Conservation (phyloP, 2,888 invertebrate genomes). For the Hypomecis atomaria region DNA sequence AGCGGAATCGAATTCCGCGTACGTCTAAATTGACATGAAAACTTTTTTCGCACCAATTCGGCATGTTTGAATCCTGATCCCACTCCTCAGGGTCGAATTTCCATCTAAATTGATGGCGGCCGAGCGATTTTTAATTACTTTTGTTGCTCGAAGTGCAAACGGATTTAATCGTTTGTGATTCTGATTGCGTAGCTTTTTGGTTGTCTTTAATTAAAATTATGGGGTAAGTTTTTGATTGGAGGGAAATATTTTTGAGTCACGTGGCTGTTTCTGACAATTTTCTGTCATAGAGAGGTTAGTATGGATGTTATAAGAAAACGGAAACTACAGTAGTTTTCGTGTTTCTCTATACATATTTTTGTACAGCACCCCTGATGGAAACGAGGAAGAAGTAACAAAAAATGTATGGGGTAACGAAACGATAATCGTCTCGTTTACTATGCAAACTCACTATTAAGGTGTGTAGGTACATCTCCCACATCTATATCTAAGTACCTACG, state of each 20-base stretch:
- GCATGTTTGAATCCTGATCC: slow-evolving; percentile 34
- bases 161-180: slow-evolving; percentile 25
- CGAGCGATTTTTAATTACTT: slow-evolving; percentile 45
- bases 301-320: no score
- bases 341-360: no score
- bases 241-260: neutral
- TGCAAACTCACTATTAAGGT: no score
- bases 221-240: slow-evolving; percentile 19
- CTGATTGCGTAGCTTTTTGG: slow-evolving; percentile 13
- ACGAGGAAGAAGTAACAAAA: no score
- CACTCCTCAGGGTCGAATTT: slow-evolving; percentile 40
- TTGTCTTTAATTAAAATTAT: slow-evolving; percentile 26
- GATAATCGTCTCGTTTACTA: no score
- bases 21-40: slow-evolving; percentile 19
- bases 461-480: no score
- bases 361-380: no score
- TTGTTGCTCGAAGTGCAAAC: slow-evolving; percentile 36
- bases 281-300: no score
- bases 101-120: slow-evolving; percentile 42
- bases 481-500: no score
- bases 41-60: slow-evolving; percentile 42
- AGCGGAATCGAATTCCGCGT: neutral
- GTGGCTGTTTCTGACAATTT: no score
- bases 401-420: no score
- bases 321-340: no score